phyloP scores from a whole-genome alignment of 2,113 vertebrate species.

The Catharus minimus region DNA sequence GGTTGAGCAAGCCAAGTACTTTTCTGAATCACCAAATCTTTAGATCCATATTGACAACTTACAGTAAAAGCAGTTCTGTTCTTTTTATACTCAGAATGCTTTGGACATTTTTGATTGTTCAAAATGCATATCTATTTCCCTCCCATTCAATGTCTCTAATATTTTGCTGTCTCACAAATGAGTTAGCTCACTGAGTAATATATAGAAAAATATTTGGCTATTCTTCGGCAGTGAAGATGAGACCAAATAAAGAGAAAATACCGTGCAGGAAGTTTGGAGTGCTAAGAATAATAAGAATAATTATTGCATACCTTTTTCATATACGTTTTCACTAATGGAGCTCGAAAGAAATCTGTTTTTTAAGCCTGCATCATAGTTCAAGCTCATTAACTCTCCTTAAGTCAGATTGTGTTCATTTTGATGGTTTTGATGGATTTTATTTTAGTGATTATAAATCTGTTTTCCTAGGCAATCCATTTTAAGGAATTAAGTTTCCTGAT shows the following conservation, averaged over 20 bases:
- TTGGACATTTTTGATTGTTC: neutral
- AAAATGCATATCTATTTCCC: neutral
- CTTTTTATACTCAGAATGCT: neutral
- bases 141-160: neutral
- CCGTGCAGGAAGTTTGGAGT: neutral
- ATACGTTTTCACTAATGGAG: neutral
- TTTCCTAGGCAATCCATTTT: constrained; percentile 20
- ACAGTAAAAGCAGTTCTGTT: neutral
- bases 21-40: neutral
- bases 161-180: neutral
- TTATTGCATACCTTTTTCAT: neutral
- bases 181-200: neutral
- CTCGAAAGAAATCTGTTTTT: neutral
- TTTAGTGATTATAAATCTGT: neutral
- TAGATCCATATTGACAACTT: neutral
- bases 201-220: neutral
- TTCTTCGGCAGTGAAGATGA: neutral
- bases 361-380: neutral
- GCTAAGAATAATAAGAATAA: neutral
- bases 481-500: neutral
- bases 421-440: neutral
- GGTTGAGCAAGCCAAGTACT: neutral
- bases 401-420: neutral
- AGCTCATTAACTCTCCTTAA: neutral
- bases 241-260: neutral